Conservation (phyloP, 2,797 vertebrate species). For the Pogonophryne albipinna region DNA sequence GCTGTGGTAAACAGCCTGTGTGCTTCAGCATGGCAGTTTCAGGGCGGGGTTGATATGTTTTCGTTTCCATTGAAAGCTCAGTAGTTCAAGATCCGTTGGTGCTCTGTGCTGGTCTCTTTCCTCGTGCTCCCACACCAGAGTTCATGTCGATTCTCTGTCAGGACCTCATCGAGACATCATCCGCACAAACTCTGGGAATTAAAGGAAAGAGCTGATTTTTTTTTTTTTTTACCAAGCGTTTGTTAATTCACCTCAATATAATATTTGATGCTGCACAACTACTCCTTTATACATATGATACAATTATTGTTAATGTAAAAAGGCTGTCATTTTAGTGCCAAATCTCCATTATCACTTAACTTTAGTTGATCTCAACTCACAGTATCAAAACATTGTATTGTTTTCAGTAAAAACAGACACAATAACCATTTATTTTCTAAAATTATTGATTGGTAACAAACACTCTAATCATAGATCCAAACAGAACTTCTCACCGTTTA, state of each 20-base stretch:
- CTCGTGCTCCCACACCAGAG: conserved; percentile 13
- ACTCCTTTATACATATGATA: neutral
- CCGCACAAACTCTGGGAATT: conserved; percentile 92
- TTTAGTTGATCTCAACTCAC: neutral
- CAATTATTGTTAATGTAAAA: neutral
- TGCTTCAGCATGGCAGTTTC: conserved; percentile 73
- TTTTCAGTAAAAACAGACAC: neutral
- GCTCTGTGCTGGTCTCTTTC: conserved; percentile 34
- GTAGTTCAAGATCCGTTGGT: conserved; percentile 55
- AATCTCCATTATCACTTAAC: too few species aligned
- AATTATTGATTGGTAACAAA: too few species aligned
- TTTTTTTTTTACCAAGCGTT: too few species aligned
- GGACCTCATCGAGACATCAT: conserved; percentile 96
- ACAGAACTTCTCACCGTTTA: too few species aligned
- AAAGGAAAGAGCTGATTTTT: conserved; percentile 8
- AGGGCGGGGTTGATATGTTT: conserved; percentile 77
- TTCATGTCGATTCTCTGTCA: neutral
- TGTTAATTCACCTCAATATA: neutral
- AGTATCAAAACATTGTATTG: neutral
- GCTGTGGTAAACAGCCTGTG: conserved; percentile 56
- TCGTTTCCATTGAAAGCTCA: conserved; percentile 60
- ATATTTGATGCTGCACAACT: neutral
- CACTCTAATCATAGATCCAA: too few species aligned
- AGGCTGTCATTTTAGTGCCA: too few species aligned
- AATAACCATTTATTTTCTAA: too few species aligned